Evolutionary conservation across 2,888 invertebrate genomes (phyloP).

Genomic region (Drosophila barbarae): DNA sequence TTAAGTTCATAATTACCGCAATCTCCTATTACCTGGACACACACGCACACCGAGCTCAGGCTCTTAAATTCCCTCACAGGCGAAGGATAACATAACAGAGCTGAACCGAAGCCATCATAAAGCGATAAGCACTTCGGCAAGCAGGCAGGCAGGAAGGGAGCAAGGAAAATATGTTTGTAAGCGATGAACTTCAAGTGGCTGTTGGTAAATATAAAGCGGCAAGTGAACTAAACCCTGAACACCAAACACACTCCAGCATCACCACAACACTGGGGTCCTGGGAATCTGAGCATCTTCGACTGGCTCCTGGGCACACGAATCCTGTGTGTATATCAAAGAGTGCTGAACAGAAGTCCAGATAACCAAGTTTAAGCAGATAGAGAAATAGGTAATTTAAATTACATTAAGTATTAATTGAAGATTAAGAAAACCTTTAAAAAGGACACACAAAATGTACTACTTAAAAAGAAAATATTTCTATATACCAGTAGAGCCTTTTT

Average conservation of each 20-base stretch:
- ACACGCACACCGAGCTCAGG: neutral
- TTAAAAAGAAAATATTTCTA: neutral
- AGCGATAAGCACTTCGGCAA: conserved; percentile 57
- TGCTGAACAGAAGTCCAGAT: conserved; percentile 22
- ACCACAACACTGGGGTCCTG: conserved; percentile 11
- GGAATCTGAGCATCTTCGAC: conserved; percentile 22
- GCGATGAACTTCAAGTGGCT: conserved; percentile 51
- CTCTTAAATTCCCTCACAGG: conserved; percentile 16
- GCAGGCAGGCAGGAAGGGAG: neutral
- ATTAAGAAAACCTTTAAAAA: too few species aligned
- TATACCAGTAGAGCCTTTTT: neutral
- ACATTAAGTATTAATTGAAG: neutral
- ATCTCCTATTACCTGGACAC: conserved; percentile 19
- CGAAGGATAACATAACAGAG: conserved; percentile 24
- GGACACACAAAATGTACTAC: neutral
- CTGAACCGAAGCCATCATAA: conserved; percentile 26
- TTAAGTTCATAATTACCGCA: conserved; percentile 26
- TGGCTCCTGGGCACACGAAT: conserved; percentile 17
- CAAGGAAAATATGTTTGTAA: conserved; percentile 54
- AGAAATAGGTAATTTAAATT: neutral
- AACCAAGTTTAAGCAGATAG: conserved; percentile 8
- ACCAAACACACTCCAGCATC: conserved; percentile 13
- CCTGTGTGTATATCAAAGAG: conserved; percentile 21
- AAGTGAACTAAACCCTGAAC: conserved; percentile 41
- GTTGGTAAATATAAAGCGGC: conserved; percentile 49